phyloP scores from a whole-genome alignment of 2,888 invertebrate species.

The Temnothorax unifasciatus region DNA sequence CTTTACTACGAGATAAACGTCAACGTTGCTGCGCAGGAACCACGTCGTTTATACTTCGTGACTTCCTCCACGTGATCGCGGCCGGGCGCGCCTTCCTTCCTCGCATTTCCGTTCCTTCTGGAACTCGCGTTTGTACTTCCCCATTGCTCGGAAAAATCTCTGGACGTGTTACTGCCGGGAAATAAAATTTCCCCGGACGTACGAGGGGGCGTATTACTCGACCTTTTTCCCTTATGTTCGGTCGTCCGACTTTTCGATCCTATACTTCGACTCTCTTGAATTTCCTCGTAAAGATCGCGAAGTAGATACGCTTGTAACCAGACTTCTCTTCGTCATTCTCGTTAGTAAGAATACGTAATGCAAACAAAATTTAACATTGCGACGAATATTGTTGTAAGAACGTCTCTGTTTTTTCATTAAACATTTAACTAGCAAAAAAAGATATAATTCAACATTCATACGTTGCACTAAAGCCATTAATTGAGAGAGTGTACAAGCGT shows the following conservation, averaged over 20 bases:
- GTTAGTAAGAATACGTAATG: neutral
- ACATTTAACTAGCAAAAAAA: neutral
- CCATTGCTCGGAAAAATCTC: constrained; percentile 42
- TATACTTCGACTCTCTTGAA: constrained; percentile 10
- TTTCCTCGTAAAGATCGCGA: constrained; percentile 12
- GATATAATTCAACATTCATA: neutral
- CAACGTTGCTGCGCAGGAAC: constrained; percentile 54
- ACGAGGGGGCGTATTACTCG: constrained; percentile 6
- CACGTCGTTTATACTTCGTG: constrained; percentile 56
- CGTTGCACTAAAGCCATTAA: neutral
- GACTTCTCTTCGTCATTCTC: neutral
- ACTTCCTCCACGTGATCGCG: constrained; percentile 49
- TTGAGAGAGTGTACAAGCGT: neutral
- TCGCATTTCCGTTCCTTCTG: constrained; percentile 44
- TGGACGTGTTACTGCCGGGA: constrained; percentile 52
- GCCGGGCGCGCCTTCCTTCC: constrained; percentile 35
- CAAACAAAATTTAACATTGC: neutral
- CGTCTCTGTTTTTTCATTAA: neutral
- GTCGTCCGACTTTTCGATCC: constrained; percentile 19
- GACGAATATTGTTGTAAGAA: neutral
- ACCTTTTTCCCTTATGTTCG: constrained; percentile 33
- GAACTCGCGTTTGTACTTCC: constrained; percentile 43
- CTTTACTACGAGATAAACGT: constrained; percentile 62
- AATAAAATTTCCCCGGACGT: constrained; percentile 44
- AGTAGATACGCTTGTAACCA: neutral